Evolutionary conservation across 2,888 invertebrate species (phyloP).

Genomic region (Pristionchus exspectatus): DNA sequence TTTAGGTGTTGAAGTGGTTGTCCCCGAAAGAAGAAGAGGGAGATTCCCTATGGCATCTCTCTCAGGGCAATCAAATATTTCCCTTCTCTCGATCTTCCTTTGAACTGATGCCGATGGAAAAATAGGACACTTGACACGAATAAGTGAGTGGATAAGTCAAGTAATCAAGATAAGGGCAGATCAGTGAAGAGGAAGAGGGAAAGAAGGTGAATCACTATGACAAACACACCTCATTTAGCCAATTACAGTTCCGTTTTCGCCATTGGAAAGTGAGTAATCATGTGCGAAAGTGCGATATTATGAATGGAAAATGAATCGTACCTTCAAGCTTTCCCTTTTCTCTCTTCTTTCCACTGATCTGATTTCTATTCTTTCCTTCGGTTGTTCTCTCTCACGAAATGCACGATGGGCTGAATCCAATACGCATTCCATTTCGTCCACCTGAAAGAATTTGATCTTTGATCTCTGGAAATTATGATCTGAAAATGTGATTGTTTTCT

Average conservation of each 20-base stretch:
- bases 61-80: not conserved
- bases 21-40: not conserved
- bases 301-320: not conserved
- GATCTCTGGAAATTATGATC: not conserved
- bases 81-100: slow-evolving; percentile 3
- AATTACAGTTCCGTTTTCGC: slow-evolving; percentile 18
- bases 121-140: slow-evolving; percentile 6
- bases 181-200: not conserved
- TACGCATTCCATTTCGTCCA: slow-evolving; percentile 41
- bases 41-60: slow-evolving; percentile 3
- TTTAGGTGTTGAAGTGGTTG: not conserved
- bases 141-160: slow-evolving; percentile 26
- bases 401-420: slow-evolving; percentile 41
- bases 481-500: not conserved
- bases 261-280: not conserved
- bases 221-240: not conserved
- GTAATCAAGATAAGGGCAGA: not conserved
- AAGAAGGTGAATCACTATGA: not conserved
- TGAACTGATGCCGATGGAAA: slow-evolving; percentile 17
- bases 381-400: slow-evolving; percentile 28
- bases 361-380: slow-evolving; percentile 22
- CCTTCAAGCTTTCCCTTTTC: slow-evolving; percentile 27
- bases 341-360: slow-evolving; percentile 23
- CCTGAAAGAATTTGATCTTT: slow-evolving; percentile 43
- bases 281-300: not conserved